Evolutionary conservation across 2,113 vertebrate species (phyloP), one percentile per base, ranked within the genome.

Genomic region (Phalacrocorax brasilianus): DNA sequence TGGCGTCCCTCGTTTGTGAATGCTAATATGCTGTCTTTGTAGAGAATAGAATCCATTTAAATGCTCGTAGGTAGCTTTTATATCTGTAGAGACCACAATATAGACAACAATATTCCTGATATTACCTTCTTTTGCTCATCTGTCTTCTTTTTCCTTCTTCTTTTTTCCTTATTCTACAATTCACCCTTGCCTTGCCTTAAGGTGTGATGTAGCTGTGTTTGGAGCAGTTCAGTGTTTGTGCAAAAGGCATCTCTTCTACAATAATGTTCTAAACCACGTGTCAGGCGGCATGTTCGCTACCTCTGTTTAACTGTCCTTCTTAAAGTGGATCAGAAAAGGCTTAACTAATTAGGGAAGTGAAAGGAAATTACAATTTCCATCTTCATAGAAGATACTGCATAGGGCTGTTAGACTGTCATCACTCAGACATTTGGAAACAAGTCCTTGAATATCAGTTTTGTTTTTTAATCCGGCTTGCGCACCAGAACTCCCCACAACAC

Each of bases 241-340:
- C 50, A 50, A 27, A 26, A 65, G 40, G 33, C 15, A 8, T 23
- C 14, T 85, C 72, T 62, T 42, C 44, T 58, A 2, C 26, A 32
- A 5, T 27, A 14, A 15, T 4, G 5, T 8, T 65, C 14, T 45
- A 81, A 89, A 50, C 50, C 20, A 4, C 2, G 4, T 73, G 3
- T 49, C n/a, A 88, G 76, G 5, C 3, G 1, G 9, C 30, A 0
- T 2, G 27, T 61, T 59, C 11, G 1, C 32, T 86, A 1, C 30
- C 24, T 68, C 11, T 50, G 58, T 35, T 33, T 49, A 66, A 53
- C 6, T 74, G 2, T 13, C 28, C 28, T 9, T 28, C 38, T 65
- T 45, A 38, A 78, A 38, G 32, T 30, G 44, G n/a, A 47, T 33
- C 30, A 49, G 49, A n/a, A 22, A 32, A 45, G 44, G 3, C 78